A percentile compares a stretch with the other conserved stretches of the same genome.
Evolutionary conservation across 2,888 invertebrate species (phyloP).

Genomic region (Neria commutata): DNA sequence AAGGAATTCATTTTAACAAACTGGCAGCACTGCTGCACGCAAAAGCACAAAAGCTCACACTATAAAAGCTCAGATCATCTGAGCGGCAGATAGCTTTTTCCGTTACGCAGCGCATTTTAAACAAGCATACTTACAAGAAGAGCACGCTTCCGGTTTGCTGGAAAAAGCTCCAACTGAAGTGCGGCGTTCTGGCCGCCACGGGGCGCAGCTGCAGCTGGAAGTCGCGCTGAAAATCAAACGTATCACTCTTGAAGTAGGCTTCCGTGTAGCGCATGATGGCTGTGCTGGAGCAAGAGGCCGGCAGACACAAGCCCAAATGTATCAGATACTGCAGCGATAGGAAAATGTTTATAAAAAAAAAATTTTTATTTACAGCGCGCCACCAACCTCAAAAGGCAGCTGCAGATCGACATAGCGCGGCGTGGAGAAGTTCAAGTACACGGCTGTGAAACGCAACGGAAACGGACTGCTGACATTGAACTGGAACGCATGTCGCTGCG

Average conservation of each 20-base stretch:
- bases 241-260: conserved; percentile 47
- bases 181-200: conserved; percentile 42
- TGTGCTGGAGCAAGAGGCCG: conserved; percentile 55
- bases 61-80: too few species aligned
- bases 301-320: conserved; percentile 63
- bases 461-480: conserved; percentile 47
- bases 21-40: too few species aligned
- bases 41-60: too few species aligned
- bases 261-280: conserved; percentile 47
- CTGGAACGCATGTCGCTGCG: conserved; percentile 24
- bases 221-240: conserved; percentile 47
- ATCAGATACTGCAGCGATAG: conserved; percentile 43
- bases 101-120: too few species aligned
- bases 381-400: conserved; percentile 46
- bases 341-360: background rate
- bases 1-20: too few species aligned
- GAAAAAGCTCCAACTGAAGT: conserved; percentile 46
- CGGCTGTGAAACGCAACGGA: conserved; percentile 41
- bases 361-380: background rate
- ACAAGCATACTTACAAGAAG: conserved; percentile 45
- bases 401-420: conserved; percentile 46
- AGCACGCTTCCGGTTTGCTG: conserved; percentile 38
- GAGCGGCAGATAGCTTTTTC: too few species aligned
- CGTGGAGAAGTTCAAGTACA: conserved; percentile 47
- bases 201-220: conserved; percentile 48